These are phyloP conservation scores for Mustela lutreola DNA, from an alignment of 2,113 vertebrate species.

Conservation along the genomic window DNA sequence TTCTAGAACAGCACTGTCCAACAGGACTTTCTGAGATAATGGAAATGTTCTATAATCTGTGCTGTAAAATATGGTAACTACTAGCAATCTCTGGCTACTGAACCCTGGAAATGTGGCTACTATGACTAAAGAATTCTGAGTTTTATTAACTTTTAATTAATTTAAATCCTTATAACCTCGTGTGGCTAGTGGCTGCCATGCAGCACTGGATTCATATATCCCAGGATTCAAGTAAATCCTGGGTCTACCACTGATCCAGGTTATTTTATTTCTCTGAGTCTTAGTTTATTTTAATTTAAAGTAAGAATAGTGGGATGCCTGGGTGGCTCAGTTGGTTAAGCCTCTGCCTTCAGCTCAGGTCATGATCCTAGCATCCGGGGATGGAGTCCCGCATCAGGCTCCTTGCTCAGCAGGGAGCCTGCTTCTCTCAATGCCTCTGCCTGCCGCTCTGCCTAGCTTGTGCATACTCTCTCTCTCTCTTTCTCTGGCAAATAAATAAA, in stretches of 20 bases:
- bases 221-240: neutral
- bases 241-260: neutral
- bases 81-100: neutral
- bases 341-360: no score
- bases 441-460: no score
- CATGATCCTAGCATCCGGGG: no score
- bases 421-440: no score
- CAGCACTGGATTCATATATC: neutral
- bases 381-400: no score
- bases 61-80: constrained; percentile 16
- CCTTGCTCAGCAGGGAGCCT: no score
- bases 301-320: neutral
- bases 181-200: neutral
- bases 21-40: neutral
- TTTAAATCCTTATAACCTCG: neutral
- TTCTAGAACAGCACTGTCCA: neutral
- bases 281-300: neutral
- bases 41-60: neutral
- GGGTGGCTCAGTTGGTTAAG: no score
- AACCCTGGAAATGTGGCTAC: neutral
- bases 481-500: no score
- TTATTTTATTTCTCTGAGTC: neutral
- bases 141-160: neutral
- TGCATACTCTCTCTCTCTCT: no score
- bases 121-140: neutral